Evolutionary conservation across 1,140 invertebrate species (phyloP).

Genomic region (Drosophila fuyamai): DNA sequence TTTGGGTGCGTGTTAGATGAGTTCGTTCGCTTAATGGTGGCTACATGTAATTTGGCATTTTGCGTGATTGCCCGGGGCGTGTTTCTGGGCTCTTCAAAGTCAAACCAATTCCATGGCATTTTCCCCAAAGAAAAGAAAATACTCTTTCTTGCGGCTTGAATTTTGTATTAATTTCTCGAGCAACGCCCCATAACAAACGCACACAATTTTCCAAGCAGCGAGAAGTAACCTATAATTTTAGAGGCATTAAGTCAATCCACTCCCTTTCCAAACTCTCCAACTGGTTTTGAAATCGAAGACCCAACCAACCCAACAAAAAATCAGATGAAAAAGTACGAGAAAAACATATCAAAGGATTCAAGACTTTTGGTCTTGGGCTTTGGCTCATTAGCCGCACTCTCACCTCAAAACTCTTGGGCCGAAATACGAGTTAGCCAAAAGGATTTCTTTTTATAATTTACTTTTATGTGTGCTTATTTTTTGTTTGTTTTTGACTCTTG

Average conservation of each 20-base stretch:
- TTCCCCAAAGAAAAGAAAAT: constrained; percentile 64
- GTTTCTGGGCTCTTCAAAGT: constrained; percentile 57
- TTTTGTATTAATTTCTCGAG: constrained; percentile 78
- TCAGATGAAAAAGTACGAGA: constrained; percentile 39
- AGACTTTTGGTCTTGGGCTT: constrained; percentile 21
- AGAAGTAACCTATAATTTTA: constrained; percentile 76
- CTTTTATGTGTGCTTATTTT: constrained; percentile 31
- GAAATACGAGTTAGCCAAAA: constrained; percentile 52
- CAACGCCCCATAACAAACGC: constrained; percentile 62
- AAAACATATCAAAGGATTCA: constrained; percentile 29
- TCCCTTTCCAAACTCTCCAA: constrained; percentile 46
- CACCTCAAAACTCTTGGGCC: constrained; percentile 46
- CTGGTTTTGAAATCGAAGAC: constrained; percentile 62
- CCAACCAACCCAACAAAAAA: neutral
- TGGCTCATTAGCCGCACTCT: constrained; percentile 74
- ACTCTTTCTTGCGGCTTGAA: constrained; percentile 52
- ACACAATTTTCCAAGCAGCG: constrained; percentile 72
- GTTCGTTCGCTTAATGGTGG: constrained; percentile 80
- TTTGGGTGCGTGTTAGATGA: constrained; percentile 74
- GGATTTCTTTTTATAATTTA: constrained; percentile 49
- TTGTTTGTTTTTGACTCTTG: constrained; percentile 34
- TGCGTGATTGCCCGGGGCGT: constrained; percentile 82
- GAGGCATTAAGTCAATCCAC: constrained; percentile 71
- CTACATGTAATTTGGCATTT: constrained; percentile 80
- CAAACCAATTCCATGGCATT: constrained; percentile 58